A percentile compares a stretch with the other conserved stretches of the same genome.
phyloP scores from a whole-genome alignment of 2,113 vertebrate species.

The Neogobius melanostomus region DNA sequence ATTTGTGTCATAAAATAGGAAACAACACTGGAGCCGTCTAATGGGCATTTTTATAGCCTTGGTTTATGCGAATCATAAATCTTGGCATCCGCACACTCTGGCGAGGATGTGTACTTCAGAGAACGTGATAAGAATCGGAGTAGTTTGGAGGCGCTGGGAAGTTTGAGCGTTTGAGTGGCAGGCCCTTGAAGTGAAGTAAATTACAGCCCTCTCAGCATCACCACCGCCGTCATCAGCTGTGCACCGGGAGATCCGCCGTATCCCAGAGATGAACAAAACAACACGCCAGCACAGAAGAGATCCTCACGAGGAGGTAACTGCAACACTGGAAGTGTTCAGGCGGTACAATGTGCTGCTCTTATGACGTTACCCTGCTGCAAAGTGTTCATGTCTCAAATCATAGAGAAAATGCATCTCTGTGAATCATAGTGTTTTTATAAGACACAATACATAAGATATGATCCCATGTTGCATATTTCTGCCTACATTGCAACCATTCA shows the following conservation, averaged over 20 bases:
- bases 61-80: slow-evolving; percentile 13
- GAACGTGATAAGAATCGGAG: slow-evolving; percentile 20
- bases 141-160: slow-evolving; percentile 25
- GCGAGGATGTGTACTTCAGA: slow-evolving; percentile 10
- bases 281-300: slow-evolving; percentile 32
- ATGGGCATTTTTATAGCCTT: slow-evolving; percentile 2
- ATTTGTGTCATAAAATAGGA: neutral
- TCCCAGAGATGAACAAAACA: slow-evolving; percentile 46
- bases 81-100: slow-evolving; percentile 10
- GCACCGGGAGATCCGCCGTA: slow-evolving; percentile 49
- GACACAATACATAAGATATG: too few relatives aligned
- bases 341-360: too few relatives aligned
- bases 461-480: too few relatives aligned
- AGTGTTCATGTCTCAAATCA: too few relatives aligned
- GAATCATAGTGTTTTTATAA: too few relatives aligned
- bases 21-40: slow-evolving; percentile 3
- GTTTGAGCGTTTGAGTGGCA: slow-evolving; percentile 49
- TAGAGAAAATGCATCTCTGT: too few relatives aligned
- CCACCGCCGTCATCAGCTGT: slow-evolving; percentile 47
- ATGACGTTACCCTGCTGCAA: too few relatives aligned
- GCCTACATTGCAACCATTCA: too few relatives aligned
- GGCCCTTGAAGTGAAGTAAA: slow-evolving; percentile 47
- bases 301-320: slow-evolving; percentile 9
- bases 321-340: neutral
- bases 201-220: slow-evolving; percentile 41